phyloP scores from a whole-genome alignment of 2,888 invertebrate species.

The Leptinotarsa haldemani region DNA sequence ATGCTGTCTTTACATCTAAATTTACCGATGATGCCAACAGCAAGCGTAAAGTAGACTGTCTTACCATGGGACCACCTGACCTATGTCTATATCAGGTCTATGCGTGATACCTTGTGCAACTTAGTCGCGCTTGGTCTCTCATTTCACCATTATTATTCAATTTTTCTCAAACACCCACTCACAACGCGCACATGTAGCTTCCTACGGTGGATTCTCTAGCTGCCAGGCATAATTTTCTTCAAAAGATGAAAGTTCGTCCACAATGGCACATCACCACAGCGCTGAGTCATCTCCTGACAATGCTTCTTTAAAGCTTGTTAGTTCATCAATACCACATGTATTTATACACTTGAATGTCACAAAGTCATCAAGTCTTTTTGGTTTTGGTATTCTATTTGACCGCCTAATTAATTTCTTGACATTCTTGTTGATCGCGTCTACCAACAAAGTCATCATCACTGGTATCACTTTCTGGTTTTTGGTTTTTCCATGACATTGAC shows the following conservation, averaged over 20 bases:
- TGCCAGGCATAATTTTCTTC: neutral
- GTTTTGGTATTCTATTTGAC: too few relatives aligned
- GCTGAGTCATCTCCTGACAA: neutral
- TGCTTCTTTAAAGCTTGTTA: neutral
- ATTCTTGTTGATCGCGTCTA: too few relatives aligned
- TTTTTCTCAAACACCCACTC: neutral
- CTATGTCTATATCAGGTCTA: neutral
- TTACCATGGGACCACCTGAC: neutral
- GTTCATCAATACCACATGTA: neutral
- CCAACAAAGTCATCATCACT: too few relatives aligned
- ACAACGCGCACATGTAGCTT: neutral
- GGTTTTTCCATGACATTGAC: neutral
- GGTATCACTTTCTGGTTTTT: neutral
- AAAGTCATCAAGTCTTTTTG: neutral
- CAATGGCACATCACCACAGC: neutral
- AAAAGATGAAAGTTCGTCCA: neutral
- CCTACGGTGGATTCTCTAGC: neutral
- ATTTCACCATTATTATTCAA: neutral
- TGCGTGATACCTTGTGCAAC: neutral
- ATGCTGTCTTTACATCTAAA: neutral
- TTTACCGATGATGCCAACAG: neutral
- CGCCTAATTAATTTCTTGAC: too few relatives aligned
- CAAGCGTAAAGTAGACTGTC: neutral
- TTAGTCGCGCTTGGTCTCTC: neutral
- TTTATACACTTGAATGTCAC: neutral